Percentiles rank a stretch among this genome's conserved stretches.
Evolutionary conservation across 2,113 vertebrate genomes (phyloP).

Genomic region (Psophia crepitans): DNA sequence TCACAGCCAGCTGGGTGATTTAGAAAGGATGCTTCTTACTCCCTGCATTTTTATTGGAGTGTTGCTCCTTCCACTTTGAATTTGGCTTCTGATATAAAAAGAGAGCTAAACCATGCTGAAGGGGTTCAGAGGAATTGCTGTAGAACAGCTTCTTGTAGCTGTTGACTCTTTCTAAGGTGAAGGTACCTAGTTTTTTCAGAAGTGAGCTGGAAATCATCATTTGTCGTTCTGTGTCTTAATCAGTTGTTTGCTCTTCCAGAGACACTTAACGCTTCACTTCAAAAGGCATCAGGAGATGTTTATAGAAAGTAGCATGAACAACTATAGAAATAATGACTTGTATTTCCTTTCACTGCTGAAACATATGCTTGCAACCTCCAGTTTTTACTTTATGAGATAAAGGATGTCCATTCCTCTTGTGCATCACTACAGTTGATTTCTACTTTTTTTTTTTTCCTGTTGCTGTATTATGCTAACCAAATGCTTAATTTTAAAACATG

Average conservation of each 20-base stretch:
- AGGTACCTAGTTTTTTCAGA: background rate
- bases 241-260: background rate
- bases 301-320: background rate
- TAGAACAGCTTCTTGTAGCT: background rate
- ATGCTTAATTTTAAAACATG: background rate
- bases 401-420: background rate
- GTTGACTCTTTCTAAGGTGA: background rate
- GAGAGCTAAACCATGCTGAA: background rate
- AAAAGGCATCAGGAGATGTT: background rate
- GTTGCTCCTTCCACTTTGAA: rapidly evolving
- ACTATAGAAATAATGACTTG: background rate
- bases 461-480: background rate
- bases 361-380: background rate
- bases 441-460: background rate
- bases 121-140: background rate
- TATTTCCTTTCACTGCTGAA: background rate
- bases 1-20: background rate
- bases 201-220: background rate
- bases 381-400: background rate
- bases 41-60: background rate
- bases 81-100: background rate
- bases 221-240: background rate
- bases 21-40: background rate
- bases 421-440: background rate
- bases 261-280: background rate